Evolutionary conservation across 2,113 vertebrate genomes (phyloP).

Genomic region (Empidonax traillii): DNA sequence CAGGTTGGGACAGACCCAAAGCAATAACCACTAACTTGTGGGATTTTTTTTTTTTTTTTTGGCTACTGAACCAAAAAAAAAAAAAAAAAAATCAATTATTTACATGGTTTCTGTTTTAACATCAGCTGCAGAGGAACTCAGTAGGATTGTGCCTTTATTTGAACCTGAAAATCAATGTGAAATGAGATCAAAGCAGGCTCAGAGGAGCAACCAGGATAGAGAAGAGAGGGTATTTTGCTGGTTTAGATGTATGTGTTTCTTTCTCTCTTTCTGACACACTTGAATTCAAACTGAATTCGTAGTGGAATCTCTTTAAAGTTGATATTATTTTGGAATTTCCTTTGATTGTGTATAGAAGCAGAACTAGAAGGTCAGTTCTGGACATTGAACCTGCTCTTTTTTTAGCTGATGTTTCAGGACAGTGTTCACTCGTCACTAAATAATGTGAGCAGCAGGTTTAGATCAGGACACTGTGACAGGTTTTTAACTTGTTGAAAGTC

Average conservation of each 20-base stretch:
- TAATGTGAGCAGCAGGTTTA: not conserved
- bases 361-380: not conserved
- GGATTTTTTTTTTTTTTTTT: not conserved
- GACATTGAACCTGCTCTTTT: not conserved
- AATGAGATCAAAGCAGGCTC: not conserved
- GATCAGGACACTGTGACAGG: not conserved
- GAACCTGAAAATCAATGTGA: not conserved
- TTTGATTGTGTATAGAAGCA: not conserved
- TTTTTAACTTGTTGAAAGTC: not conserved
- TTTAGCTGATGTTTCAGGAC: not conserved
- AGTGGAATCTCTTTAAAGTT: not conserved
- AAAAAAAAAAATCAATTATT: not conserved
- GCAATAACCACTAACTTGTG: not conserved
- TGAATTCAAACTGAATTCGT: not conserved
- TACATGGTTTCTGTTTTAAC: not conserved
- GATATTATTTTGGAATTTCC: not conserved
- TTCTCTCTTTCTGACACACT: not conserved
- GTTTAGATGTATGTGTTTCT: not conserved
- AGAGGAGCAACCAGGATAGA: not conserved
- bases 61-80: not conserved
- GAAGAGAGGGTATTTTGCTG: not conserved
- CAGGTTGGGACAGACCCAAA: slow-evolving; percentile 22
- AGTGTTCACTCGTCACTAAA: not conserved
- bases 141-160: not conserved
- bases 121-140: not conserved